Percentiles rank a stretch among this genome's conserved stretches.
phyloP scores from a whole-genome alignment of 2,888 invertebrate species.

The Calliopum simillimum region DNA sequence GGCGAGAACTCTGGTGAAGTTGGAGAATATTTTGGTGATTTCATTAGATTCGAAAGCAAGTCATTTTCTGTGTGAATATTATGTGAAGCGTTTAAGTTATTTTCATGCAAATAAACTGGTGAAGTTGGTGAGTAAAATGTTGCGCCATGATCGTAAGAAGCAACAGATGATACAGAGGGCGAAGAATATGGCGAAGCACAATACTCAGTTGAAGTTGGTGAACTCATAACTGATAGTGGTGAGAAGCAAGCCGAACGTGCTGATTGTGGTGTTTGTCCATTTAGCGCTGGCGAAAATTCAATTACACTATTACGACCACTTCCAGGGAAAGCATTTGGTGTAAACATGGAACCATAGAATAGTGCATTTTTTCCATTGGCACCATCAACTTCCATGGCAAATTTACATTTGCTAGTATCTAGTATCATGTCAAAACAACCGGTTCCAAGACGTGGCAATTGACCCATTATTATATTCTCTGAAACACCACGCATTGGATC shows the following conservation, averaged over 20 bases:
- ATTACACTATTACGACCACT: slow-evolving; percentile 37
- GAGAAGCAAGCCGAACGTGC: slow-evolving; percentile 45
- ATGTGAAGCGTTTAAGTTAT: slow-evolving; percentile 63
- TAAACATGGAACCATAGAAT: slow-evolving; percentile 42
- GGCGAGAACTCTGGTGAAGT: slow-evolving; percentile 77
- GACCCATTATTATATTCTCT: slow-evolving; percentile 97
- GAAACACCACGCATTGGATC: slow-evolving; percentile 97
- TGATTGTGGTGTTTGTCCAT: slow-evolving; percentile 29
- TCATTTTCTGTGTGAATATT: slow-evolving; percentile 18
- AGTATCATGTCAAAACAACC: slow-evolving; percentile 94
- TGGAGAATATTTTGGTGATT: slow-evolving; percentile 71
- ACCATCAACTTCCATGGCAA: slow-evolving; percentile 92
- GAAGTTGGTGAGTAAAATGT: slow-evolving; percentile 46
- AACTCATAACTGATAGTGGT: slow-evolving; percentile 61
- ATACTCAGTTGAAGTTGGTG: slow-evolving; percentile 53
- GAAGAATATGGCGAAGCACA: slow-evolving; percentile 37
- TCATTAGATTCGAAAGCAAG: slow-evolving; percentile 35
- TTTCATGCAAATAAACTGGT: slow-evolving; percentile 36
- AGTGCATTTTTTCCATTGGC: slow-evolving; percentile 67
- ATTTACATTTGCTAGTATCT: slow-evolving; percentile 96
- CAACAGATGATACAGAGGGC: slow-evolving; percentile 31
- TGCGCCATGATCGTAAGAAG: slow-evolving; percentile 34
- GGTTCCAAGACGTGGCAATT: slow-evolving; percentile 91
- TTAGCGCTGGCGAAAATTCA: slow-evolving; percentile 36
- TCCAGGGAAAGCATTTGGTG: slow-evolving; percentile 33